A percentile compares a stretch with the other conserved stretches of the same genome.
Evolutionary conservation across 2,888 invertebrate species (phyloP).

Genomic region (Chrysodeixis includens): DNA sequence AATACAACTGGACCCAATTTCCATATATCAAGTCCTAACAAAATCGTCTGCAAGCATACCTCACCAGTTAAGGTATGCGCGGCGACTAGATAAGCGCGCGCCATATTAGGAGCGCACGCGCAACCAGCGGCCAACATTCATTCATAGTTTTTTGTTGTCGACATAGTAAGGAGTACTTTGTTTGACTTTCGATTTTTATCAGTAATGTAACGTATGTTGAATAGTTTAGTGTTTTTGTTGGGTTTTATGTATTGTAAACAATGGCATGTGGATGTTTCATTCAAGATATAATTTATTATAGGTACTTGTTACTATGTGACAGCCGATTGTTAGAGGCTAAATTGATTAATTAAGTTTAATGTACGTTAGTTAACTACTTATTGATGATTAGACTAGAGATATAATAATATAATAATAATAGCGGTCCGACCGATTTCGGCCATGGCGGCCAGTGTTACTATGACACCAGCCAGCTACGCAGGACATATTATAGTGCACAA

Average conservation of each 20-base stretch:
- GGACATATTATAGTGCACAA: no score
- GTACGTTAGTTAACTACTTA: background rate
- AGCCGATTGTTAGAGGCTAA: background rate
- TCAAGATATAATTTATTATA: background rate
- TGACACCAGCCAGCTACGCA: no score
- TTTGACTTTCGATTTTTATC: constrained; percentile 59
- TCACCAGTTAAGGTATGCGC: constrained; percentile 34
- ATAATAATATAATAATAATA: no score
- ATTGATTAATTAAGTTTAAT: background rate
- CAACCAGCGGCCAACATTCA: constrained; percentile 61
- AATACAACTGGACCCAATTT: background rate
- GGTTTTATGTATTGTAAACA: background rate
- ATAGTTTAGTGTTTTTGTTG: constrained; percentile 16
- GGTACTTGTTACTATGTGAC: background rate
- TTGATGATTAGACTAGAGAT: background rate
- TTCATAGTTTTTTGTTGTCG: constrained; percentile 67
- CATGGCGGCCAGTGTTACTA: no score
- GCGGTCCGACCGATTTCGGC: no score
- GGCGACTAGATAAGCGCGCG: constrained; percentile 48
- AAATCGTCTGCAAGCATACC: background rate
- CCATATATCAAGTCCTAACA: background rate
- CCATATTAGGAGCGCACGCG: constrained; percentile 66
- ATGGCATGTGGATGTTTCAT: background rate
- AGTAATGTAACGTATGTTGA: constrained; percentile 13
- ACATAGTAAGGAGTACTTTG: constrained; percentile 38